Conservation (phyloP, 2,113 vertebrate species). For the Bubo scandiacus region DNA sequence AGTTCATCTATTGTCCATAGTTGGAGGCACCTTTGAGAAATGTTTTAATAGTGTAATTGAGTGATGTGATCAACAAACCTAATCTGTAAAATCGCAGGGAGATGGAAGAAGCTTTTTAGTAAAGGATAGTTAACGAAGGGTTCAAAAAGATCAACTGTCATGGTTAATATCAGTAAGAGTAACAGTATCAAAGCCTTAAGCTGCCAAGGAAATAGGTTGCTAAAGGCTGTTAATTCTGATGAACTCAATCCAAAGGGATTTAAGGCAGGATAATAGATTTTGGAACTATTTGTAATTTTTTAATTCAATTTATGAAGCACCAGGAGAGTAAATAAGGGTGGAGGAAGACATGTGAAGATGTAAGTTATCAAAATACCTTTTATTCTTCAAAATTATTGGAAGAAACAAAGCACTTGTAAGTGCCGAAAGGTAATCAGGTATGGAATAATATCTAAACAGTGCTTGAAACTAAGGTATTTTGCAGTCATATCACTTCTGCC, state of each 20-base stretch:
- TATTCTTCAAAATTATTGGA: neutral
- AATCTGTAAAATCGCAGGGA: neutral
- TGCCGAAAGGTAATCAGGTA: fast-evolving
- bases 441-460: neutral
- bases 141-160: neutral
- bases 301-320: neutral
- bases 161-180: neutral
- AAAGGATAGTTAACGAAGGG: neutral
- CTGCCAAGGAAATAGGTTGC: neutral
- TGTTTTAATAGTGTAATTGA: neutral
- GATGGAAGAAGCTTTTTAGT: neutral
- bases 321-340: neutral
- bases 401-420: neutral
- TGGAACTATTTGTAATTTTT: neutral
- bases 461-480: neutral
- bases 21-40: neutral
- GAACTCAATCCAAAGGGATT: neutral
- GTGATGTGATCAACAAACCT: neutral
- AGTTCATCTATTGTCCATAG: neutral
- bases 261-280: neutral
- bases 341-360: neutral
- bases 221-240: neutral
- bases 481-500: neutral
- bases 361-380: neutral
- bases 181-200: neutral